These are phyloP conservation scores for Zelostemma sp. DNA, from an alignment of 1,140 invertebrate genomes.

Conservation along the genomic window DNA sequence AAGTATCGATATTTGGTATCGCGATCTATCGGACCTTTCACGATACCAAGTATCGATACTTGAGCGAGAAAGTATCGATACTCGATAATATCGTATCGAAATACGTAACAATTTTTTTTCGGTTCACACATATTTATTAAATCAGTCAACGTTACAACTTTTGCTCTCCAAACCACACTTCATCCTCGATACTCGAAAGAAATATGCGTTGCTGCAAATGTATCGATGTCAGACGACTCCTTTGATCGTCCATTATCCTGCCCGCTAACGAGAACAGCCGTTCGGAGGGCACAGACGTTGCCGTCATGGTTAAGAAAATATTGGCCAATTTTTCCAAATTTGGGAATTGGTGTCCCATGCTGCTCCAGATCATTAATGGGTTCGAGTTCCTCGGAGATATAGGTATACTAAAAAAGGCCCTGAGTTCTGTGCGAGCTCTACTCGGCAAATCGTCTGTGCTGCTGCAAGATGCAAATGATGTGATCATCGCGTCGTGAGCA, in stretches of 20 bases:
- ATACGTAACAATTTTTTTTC: no score
- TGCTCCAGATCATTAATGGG: neutral
- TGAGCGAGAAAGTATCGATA: no score
- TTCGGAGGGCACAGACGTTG: neutral
- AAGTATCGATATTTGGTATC: no score
- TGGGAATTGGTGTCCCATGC: neutral
- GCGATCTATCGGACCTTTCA: no score
- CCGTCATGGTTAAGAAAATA: neutral
- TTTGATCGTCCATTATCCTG: neutral
- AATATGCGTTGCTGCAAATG: neutral
- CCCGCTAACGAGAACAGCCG: neutral
- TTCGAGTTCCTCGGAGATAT: neutral
- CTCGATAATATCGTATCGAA: no score
- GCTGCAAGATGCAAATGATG: neutral
- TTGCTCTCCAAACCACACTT: neutral
- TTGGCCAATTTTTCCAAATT: neutral
- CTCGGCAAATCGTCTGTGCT: neutral
- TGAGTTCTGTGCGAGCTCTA: neutral
- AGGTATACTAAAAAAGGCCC: neutral
- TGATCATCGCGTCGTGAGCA: no score
- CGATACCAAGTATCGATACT: no score
- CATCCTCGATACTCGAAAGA: neutral
- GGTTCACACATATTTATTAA: no score
- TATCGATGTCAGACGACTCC: neutral
- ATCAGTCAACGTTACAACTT: no score